Conservation (phyloP, 2,797 vertebrate species). For the Pseudocheirus occidentalis region DNA sequence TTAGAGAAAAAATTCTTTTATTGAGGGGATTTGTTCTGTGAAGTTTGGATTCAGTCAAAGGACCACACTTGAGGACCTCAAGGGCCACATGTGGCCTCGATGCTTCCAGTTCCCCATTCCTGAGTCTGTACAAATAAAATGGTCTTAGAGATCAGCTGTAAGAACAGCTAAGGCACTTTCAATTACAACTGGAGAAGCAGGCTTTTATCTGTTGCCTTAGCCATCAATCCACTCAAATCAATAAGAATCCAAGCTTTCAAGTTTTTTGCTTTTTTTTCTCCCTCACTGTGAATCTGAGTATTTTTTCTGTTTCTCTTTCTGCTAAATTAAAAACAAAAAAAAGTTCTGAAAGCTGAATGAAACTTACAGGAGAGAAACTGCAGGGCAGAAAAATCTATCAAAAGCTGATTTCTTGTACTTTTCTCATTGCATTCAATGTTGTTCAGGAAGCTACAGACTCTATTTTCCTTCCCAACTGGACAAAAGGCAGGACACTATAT, state of each 20-base stretch:
- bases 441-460: not conserved
- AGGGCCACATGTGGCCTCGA: no score
- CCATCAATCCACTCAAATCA: not conserved
- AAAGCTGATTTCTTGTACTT: not conserved
- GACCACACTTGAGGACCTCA: no score
- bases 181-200: not conserved
- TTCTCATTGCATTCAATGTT: not conserved
- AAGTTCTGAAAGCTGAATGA: not conserved
- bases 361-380: not conserved
- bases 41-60: no score
- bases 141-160: not conserved
- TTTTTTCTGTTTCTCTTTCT: not conserved
- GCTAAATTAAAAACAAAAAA: slow-evolving; percentile 1
- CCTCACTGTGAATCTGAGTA: not conserved
- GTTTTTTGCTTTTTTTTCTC: not conserved
- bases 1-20: no score
- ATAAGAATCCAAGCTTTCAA: not conserved
- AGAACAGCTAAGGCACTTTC: not conserved
- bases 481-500: not conserved
- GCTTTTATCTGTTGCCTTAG: not conserved
- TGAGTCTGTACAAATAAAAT: not conserved
- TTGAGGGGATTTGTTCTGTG: no score
- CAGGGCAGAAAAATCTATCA: not conserved
- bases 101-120: no score
- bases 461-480: not conserved